Evolutionary conservation across 2,888 invertebrate species (phyloP).

Genomic region (Drosophila tanythrix): DNA sequence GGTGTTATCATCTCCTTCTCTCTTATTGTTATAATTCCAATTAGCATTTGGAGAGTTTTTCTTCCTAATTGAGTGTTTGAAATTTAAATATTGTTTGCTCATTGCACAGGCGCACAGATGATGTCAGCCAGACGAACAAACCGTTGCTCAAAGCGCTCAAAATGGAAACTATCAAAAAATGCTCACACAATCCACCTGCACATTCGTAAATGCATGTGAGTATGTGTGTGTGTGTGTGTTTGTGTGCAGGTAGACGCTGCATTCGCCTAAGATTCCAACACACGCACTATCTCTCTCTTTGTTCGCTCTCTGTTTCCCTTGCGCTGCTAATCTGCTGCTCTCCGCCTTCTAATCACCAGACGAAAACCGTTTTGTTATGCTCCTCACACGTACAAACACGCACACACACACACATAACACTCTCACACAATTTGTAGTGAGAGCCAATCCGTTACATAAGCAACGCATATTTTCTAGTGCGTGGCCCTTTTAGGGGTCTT

Average conservation of each 20-base stretch:
- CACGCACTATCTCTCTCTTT: slow-evolving; percentile 13
- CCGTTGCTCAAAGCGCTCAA: slow-evolving; percentile 25
- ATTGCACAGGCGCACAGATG: slow-evolving; percentile 63
- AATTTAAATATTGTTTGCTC: slow-evolving; percentile 72
- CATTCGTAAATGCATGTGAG: slow-evolving; percentile 4
- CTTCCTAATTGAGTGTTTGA: slow-evolving; percentile 32
- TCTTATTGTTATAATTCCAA: not conserved
- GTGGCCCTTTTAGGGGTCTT: slow-evolving; percentile 51
- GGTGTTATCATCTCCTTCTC: not conserved
- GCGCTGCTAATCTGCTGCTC: slow-evolving; percentile 20
- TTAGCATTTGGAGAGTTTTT: not conserved
- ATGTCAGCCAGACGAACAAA: slow-evolving; percentile 17
- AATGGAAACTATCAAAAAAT: slow-evolving; percentile 35
- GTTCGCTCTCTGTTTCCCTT: slow-evolving; percentile 6
- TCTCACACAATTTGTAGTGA: slow-evolving; percentile 29
- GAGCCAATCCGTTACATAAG: slow-evolving; percentile 61
- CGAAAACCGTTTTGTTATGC: slow-evolving; percentile 35
- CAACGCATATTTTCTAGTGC: slow-evolving; percentile 46
- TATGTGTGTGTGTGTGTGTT: not conserved
- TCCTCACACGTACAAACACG: slow-evolving; percentile 16
- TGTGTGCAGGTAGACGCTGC: slow-evolving; percentile 7
- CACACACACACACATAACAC: slow-evolving; percentile 10
- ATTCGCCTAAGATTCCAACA: slow-evolving; percentile 8
- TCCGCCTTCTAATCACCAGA: slow-evolving; percentile 19
- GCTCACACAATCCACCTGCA: slow-evolving; percentile 45